These are phyloP conservation scores for Trigoniulus corallinus DNA, from an alignment of 1,140 invertebrate genomes.

Conservation along the genomic window DNA sequence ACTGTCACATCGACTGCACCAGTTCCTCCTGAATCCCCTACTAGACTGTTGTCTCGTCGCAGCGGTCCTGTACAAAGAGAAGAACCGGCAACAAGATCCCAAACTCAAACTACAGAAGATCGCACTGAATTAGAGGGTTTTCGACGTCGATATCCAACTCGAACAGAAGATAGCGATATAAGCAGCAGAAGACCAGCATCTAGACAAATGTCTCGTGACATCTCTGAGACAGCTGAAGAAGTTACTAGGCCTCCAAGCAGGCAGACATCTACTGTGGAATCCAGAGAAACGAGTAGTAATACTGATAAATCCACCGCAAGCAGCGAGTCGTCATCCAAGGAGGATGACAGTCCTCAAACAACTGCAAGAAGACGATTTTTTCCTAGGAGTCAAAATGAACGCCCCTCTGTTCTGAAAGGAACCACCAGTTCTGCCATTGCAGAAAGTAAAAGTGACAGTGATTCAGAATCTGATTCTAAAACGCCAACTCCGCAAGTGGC, in stretches of 20 bases:
- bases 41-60: not conserved
- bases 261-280: no score
- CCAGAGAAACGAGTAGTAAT: not conserved
- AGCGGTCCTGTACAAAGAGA: not conserved
- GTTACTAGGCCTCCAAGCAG: not conserved
- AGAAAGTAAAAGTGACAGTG: constrained; percentile 30
- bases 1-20: constrained; percentile 23
- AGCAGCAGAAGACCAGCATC: not conserved
- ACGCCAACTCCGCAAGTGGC: not conserved
- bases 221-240: no score
- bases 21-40: not conserved
- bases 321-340: not conserved
- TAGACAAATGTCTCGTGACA: not conserved
- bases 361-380: not conserved
- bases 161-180: not conserved
- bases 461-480: not conserved
- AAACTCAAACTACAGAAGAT: not conserved
- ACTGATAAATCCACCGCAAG: not conserved
- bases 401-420: not conserved
- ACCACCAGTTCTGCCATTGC: not conserved
- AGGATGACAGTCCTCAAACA: no score
- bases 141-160: not conserved
- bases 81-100: not conserved
- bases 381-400: not conserved
- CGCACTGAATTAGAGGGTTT: not conserved